Evolutionary conservation across 2,888 invertebrate species (phyloP).

Genomic region (Blera fallax): DNA sequence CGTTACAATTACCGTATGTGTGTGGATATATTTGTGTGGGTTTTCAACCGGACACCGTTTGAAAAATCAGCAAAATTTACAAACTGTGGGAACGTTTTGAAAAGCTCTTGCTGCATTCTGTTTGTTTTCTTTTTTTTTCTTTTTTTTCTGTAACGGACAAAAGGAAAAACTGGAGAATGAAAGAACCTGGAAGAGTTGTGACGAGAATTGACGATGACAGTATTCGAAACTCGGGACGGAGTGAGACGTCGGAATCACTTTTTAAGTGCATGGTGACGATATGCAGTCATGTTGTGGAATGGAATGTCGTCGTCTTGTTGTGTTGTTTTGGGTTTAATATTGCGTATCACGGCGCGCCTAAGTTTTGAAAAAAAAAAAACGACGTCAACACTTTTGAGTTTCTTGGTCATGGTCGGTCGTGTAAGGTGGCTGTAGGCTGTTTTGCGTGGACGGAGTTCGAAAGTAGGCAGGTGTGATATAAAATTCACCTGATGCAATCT

Average conservation of each 20-base stretch:
- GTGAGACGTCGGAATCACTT: constrained; percentile 20
- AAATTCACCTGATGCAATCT: too few species aligned
- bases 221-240: background rate
- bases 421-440: background rate
- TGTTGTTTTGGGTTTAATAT: constrained; percentile 14
- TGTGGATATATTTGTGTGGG: constrained; percentile 39
- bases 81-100: constrained; percentile 62
- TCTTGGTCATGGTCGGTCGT: constrained; percentile 60
- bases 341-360: background rate
- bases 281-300: too few species aligned
- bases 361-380: background rate
- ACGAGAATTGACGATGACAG: background rate
- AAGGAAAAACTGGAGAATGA: background rate
- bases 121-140: constrained; percentile 16
- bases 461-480: too few species aligned
- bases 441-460: too few species aligned
- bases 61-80: constrained; percentile 49
- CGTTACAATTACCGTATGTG: constrained; percentile 21
- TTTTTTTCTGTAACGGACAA: background rate
- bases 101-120: constrained; percentile 25
- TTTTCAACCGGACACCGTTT: constrained; percentile 58
- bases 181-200: constrained; percentile 46
- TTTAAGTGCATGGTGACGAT: constrained; percentile 40
- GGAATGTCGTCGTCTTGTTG: too few species aligned
- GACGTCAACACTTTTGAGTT: background rate